Base-by-base conservation (phyloP, 2,888 invertebrate species). In the Prostheceraeus crozeri region DNA sequence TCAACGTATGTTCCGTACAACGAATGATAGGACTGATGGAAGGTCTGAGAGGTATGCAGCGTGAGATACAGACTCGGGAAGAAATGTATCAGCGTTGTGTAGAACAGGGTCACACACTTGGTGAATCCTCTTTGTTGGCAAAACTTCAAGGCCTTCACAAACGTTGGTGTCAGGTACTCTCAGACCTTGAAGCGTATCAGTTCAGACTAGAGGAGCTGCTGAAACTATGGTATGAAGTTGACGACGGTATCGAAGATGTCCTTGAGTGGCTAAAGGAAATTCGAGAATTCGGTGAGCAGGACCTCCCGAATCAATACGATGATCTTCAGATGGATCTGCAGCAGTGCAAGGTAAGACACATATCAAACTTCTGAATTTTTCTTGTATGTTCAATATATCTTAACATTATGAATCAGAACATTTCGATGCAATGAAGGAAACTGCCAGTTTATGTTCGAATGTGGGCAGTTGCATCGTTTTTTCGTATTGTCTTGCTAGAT, bases 211-310 rank as follows among this genome's bases (percentile, higher is more conserved):
- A 70, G 51, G 67, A 63, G 3, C 62, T 69, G 8, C 60, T 71
- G 40, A 62, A 61, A 48, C 67, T 67, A 61, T 74, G 73, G 73
- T 64, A 65, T 25, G 68, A 69, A 11, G 68, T 70, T 65, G 72
- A 74, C 60, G 67, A 67, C n/a, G 70, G 69, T 35, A 70, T 74
- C 57, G 71, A 71, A 31, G 70, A 72, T 2, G 65, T 70, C 10
- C 65, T 72, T 8, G 62, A 65, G 25, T 73, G 73, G 73, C 64
- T 74, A 46, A 69, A 67, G 61, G 70, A 70, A 35, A 68, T 69
- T 11, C 64, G 72, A 14, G 61, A 57, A 3, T 55, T 64, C 1
- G 63, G 72, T 11, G 63, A 63, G 4, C 56, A 60, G 8, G 68
- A 67, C 3, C 64, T 73, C 23, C 73, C 74, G 1, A 65, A 67